These are phyloP conservation scores for Agrochola lychnidis DNA, from an alignment of 2,888 invertebrate species.

Conservation along the genomic window DNA sequence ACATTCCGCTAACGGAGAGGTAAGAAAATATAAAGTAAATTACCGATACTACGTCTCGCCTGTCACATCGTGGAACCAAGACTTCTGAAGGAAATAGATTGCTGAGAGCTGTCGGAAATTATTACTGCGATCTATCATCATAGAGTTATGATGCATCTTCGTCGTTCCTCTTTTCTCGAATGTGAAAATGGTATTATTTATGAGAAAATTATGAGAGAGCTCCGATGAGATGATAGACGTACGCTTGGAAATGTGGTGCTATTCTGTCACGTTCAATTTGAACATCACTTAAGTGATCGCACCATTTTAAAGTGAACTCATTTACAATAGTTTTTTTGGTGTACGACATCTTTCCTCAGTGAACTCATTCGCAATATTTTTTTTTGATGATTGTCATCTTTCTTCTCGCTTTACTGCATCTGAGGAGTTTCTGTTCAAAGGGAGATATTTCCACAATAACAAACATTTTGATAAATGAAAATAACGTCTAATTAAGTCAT, in stretches of 20 bases:
- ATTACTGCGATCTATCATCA: slow-evolving; percentile 50
- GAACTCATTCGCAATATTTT: background rate
- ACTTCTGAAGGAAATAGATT: slow-evolving; percentile 36
- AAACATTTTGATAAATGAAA: too few species aligned
- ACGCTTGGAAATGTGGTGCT: background rate
- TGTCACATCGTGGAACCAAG: slow-evolving; percentile 43
- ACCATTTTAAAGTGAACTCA: background rate
- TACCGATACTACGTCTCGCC: slow-evolving; percentile 21
- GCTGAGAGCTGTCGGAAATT: slow-evolving; percentile 21
- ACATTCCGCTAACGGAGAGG: background rate
- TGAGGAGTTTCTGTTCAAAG: too few species aligned
- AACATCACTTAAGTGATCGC: background rate
- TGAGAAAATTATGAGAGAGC: slow-evolving; percentile 5
- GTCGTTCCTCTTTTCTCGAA: slow-evolving; percentile 1
- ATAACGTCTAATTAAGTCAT: too few species aligned
- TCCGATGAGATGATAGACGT: background rate
- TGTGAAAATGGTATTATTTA: slow-evolving; percentile 28
- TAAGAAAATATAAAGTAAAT: slow-evolving; percentile 19
- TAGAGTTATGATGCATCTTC: slow-evolving; percentile 9
- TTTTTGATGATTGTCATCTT: too few species aligned
- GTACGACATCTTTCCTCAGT: background rate
- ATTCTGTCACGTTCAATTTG: background rate
- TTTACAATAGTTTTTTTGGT: background rate
- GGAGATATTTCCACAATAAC: too few species aligned
- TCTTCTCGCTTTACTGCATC: too few species aligned